Evolutionary conservation across 2,888 invertebrate genomes (phyloP).

Genomic region (Drosophila neotestacea): DNA sequence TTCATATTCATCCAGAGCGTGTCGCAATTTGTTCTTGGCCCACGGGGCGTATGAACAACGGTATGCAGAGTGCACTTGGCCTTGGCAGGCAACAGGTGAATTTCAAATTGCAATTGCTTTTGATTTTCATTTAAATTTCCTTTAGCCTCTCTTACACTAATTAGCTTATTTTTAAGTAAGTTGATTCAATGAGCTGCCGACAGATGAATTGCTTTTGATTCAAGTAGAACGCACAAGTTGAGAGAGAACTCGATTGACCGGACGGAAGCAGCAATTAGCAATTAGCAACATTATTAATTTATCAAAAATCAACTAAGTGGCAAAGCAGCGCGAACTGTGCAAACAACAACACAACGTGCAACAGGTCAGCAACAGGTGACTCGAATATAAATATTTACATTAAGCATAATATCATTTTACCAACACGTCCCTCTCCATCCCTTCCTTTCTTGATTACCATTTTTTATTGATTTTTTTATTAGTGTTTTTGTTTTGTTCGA

Average conservation of each 20-base stretch:
- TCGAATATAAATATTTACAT: constrained; percentile 52
- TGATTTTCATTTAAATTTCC: constrained; percentile 6
- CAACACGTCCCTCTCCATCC: not conserved
- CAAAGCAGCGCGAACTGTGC: constrained; percentile 10
- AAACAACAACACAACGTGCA: constrained; percentile 23
- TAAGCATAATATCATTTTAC: constrained; percentile 36
- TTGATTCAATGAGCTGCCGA: constrained; percentile 35
- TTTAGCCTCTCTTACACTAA: constrained; percentile 11
- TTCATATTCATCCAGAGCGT: not conserved
- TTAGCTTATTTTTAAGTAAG: constrained; percentile 32
- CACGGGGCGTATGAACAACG: constrained; percentile 34
- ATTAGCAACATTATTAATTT: constrained; percentile 53
- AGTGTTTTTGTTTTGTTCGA: constrained; percentile 13
- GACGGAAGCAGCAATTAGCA: constrained; percentile 55
- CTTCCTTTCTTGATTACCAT: not conserved
- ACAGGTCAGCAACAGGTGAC: constrained; percentile 43
- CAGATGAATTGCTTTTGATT: constrained; percentile 11
- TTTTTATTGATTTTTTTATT: constrained; percentile 51
- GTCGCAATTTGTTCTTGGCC: constrained; percentile 10
- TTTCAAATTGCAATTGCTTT: constrained; percentile 7
- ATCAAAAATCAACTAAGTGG: constrained; percentile 40
- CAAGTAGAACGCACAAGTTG: constrained; percentile 3
- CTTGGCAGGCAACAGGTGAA: constrained; percentile 43
- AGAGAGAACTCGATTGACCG: constrained; percentile 18
- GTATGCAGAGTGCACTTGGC: constrained; percentile 13